These are phyloP conservation scores for Scelioninae gen. 2 DNA, from an alignment of 2,888 invertebrate genomes.

Conservation along the genomic window DNA sequence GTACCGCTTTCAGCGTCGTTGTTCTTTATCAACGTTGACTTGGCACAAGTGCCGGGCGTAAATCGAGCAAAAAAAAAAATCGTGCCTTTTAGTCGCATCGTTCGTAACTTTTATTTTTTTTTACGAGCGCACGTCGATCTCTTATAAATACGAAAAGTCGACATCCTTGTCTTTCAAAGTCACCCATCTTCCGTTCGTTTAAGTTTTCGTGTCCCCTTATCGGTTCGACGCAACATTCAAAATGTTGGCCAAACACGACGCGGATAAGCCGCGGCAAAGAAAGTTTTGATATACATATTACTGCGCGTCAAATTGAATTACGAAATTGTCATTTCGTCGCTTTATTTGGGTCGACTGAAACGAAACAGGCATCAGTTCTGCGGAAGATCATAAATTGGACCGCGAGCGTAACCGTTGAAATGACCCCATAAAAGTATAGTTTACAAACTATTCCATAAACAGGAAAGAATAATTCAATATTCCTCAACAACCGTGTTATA, in stretches of 20 bases:
- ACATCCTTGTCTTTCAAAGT: constrained; percentile 31
- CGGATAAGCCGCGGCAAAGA: too few relatives aligned
- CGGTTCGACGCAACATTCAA: too few relatives aligned
- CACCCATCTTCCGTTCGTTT: constrained; percentile 6
- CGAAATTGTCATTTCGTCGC: too few relatives aligned
- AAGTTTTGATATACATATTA: too few relatives aligned
- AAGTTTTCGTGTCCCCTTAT: constrained; percentile 18
- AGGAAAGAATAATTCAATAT: constrained; percentile 4
- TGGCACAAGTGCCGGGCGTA: constrained; percentile 41
- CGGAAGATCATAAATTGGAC: too few relatives aligned
- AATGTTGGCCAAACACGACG: too few relatives aligned
- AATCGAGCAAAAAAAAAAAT: constrained; percentile 32
- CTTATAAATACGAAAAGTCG: constrained; percentile 54
- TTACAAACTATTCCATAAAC: constrained; percentile 13
- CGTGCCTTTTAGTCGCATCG: constrained; percentile 46
- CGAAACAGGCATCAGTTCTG: too few relatives aligned
- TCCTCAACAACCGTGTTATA: neutral
- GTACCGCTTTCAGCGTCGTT: constrained; percentile 49
- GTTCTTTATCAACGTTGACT: constrained; percentile 56
- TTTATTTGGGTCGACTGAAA: too few relatives aligned
- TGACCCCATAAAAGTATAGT: constrained; percentile 1
- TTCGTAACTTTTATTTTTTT: constrained; percentile 45
- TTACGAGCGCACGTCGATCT: constrained; percentile 48
- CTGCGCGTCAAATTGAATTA: too few relatives aligned
- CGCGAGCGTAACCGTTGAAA: neutral